Conservation (phyloP, 2,797 vertebrate species). For the Bovichtus variegatus region DNA sequence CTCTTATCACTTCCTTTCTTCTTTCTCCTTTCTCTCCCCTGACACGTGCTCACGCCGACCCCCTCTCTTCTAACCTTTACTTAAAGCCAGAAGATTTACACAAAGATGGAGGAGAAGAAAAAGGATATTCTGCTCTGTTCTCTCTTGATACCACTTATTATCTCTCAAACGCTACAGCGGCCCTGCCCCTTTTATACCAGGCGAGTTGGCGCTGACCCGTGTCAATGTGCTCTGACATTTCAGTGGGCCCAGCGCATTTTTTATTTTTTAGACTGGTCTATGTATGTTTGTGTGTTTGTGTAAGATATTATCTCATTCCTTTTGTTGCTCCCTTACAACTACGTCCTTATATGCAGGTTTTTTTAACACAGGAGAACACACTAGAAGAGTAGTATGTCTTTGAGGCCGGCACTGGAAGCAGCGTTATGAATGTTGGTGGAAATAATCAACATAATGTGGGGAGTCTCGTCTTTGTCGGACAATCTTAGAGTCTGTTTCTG, state of each 20-base stretch:
- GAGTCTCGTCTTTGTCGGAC: not conserved
- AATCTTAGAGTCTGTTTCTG: not conserved
- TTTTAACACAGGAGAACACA: too few species aligned
- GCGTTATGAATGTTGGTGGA: not conserved
- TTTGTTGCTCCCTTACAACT: too few species aligned
- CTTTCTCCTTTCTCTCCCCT: not conserved
- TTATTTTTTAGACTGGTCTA: not conserved
- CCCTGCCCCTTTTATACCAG: slow-evolving; percentile 16
- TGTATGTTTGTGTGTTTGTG: not conserved
- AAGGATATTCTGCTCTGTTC: slow-evolving; percentile 5
- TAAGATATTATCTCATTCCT: fast-evolving
- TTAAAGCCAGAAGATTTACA: slow-evolving; percentile 41
- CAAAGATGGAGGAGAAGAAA: slow-evolving; percentile 12
- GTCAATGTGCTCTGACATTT: slow-evolving; percentile 47
- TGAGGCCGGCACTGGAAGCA: too few species aligned
- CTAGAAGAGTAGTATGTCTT: too few species aligned
- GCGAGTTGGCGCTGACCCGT: not conserved
- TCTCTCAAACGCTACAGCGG: not conserved
- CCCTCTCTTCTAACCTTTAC: slow-evolving; percentile 55
- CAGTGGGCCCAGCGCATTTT: slow-evolving; percentile 6
- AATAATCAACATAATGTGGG: not conserved
- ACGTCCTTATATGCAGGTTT: too few species aligned
- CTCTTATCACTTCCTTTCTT: slow-evolving; percentile 21
- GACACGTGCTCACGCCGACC: not conserved
- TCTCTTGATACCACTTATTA: slow-evolving; percentile 32